Evolutionary conservation across 53 echinoderm and acorn worm genomes (phyloP).

Genomic region (Zoroaster sp.): DNA sequence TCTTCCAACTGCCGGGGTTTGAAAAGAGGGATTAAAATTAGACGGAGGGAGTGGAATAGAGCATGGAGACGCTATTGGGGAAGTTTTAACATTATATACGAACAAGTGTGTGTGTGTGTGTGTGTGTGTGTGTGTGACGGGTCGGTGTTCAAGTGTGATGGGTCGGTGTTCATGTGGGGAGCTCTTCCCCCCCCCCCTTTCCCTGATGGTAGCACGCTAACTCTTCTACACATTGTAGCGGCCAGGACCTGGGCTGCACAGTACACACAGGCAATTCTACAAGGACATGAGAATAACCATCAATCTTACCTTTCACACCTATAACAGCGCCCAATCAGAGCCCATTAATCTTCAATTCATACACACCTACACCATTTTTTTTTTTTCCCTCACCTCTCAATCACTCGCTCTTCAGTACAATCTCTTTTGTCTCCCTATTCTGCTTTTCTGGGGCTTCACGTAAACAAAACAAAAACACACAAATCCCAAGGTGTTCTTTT

Average conservation of each 20-base stretch:
- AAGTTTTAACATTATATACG: not conserved
- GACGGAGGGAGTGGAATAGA: not conserved
- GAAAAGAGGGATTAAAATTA: conserved; percentile 42
- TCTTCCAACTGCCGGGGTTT: conserved; percentile 38
- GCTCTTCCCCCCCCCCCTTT: not conserved
- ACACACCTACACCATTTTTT: conserved; percentile 7
- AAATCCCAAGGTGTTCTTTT: not conserved
- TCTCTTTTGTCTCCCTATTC: not conserved
- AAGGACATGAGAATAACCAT: not conserved
- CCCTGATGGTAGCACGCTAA: not conserved
- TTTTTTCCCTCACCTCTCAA: not conserved
- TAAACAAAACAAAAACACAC: not conserved
- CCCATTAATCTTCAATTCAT: conserved; percentile 7
- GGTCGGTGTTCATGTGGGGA: not conserved
- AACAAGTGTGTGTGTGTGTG: conserved; percentile 5
- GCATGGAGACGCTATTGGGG: conserved; percentile 8
- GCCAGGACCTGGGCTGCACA: too few relatives aligned
- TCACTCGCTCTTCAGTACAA: not conserved
- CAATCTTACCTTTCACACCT: not conserved
- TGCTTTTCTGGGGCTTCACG: not conserved
- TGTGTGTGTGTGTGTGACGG: not conserved
- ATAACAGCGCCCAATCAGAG: not conserved
- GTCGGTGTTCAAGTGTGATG: not conserved
- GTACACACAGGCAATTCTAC: too few relatives aligned
- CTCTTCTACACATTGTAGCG: not conserved